A percentile compares a stretch with the other conserved stretches of the same genome.
These are phyloP conservation scores for Chrysopilus asiliformis DNA, from an alignment of 2,888 invertebrate genomes.

Conservation along the genomic window DNA sequence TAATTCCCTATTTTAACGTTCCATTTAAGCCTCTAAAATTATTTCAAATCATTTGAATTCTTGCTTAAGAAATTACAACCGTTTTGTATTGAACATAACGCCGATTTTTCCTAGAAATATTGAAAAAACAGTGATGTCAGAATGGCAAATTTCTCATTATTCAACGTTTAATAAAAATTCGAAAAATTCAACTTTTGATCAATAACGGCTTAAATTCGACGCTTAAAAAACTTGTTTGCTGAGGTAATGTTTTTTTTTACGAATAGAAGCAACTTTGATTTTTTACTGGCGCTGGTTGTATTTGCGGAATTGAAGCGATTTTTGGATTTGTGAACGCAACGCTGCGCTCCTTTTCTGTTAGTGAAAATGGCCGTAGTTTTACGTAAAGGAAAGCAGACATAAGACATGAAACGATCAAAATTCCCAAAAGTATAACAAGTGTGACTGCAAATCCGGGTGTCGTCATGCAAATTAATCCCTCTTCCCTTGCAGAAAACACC, in stretches of 20 bases:
- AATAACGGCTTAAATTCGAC: no score
- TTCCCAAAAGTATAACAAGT: slow-evolving; percentile 65
- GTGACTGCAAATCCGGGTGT: slow-evolving; percentile 87
- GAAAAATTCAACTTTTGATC: no score
- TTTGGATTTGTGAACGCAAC: slow-evolving; percentile 25
- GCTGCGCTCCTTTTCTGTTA: slow-evolving; percentile 33
- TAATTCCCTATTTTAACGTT: no score
- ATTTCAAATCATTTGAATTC: no score
- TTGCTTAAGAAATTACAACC: no score
- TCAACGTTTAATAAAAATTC: no score
- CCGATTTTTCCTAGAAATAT: no score
- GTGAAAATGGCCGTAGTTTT: slow-evolving; percentile 57
- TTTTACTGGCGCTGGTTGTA: slow-evolving; percentile 1
- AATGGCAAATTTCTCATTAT: no score
- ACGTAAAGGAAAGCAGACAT: slow-evolving; percentile 77
- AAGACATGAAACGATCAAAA: slow-evolving; percentile 71
- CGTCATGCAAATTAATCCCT: slow-evolving; percentile 79
- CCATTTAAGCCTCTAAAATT: no score
- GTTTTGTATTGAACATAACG: no score
- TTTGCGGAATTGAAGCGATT: slow-evolving; percentile 10
- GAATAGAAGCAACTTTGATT: not conserved
- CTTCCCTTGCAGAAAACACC: slow-evolving; percentile 55
- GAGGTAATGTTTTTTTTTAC: not conserved
- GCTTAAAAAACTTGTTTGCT: no score
- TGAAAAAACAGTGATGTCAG: no score